Evolutionary conservation across 2,113 vertebrate genomes (phyloP).

Genomic region (Strigops habroptila): DNA sequence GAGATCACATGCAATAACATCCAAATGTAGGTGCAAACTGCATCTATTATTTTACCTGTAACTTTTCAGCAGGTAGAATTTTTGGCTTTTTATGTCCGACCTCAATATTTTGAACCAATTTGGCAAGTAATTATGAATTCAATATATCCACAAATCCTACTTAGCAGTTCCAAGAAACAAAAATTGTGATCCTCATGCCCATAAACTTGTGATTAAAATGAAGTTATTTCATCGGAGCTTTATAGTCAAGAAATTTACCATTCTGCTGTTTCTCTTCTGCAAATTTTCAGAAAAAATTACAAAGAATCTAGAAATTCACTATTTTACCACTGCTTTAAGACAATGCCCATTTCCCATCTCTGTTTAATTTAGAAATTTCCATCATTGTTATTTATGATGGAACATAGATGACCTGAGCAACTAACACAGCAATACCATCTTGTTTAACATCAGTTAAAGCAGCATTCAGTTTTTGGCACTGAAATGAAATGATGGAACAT

Average conservation of each 20-base stretch:
- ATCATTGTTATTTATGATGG: neutral
- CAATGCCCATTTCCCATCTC: neutral
- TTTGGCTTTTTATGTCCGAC: neutral
- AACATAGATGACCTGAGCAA: neutral
- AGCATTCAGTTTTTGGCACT: neutral
- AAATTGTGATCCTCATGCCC: neutral
- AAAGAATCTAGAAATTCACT: neutral
- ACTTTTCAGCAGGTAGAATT: neutral
- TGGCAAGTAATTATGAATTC: neutral
- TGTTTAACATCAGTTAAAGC: neutral
- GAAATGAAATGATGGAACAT: neutral
- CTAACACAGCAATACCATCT: neutral
- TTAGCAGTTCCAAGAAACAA: neutral
- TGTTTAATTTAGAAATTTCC: neutral
- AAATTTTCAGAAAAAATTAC: neutral
- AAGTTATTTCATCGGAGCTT: neutral
- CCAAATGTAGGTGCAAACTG: neutral
- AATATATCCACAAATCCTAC: neutral
- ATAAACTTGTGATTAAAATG: neutral
- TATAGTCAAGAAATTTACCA: neutral
- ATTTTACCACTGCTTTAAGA: neutral
- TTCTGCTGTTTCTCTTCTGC: neutral
- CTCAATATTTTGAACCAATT: neutral
- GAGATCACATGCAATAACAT: neutral
- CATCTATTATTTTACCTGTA: neutral